Evolutionary conservation across 2,888 invertebrate genomes (phyloP).

Genomic region (Oxystoma pomonae): DNA sequence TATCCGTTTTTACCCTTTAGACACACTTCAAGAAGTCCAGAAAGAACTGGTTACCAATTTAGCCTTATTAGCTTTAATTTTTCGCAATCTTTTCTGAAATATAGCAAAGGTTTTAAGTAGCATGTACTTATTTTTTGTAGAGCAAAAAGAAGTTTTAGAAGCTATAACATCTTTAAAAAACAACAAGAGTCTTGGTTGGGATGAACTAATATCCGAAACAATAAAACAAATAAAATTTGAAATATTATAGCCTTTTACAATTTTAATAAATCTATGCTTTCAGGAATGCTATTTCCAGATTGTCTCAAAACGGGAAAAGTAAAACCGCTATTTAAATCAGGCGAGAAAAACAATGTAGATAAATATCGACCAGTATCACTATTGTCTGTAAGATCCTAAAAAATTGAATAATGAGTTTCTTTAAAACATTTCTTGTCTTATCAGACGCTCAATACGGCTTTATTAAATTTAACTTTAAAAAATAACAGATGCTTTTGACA

Average conservation of each 20-base stretch:
- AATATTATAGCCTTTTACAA: not conserved
- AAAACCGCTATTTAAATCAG: not conserved
- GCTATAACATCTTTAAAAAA: not conserved
- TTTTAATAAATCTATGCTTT: not conserved
- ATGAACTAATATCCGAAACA: not conserved
- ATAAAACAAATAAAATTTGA: not conserved
- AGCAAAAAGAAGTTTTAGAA: not conserved
- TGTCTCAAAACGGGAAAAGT: not conserved
- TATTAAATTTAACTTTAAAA: constrained; percentile 1
- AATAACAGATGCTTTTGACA: not conserved
- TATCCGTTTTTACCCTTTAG: no score
- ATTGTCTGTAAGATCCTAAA: not conserved
- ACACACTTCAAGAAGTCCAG: no score
- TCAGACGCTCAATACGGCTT: not conserved
- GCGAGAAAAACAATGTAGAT: no score
- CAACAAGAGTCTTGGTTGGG: constrained; percentile 3
- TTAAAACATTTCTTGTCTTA: constrained; percentile 1
- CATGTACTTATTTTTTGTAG: not conserved
- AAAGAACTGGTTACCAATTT: no score
- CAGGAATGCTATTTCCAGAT: not conserved
- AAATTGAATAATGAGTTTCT: not conserved
- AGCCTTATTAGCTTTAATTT: no score
- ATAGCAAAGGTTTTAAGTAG: no score
- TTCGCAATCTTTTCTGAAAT: no score
- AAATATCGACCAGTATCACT: no score